A percentile compares a stretch with the other conserved stretches of the same genome.
phyloP scores from a whole-genome alignment of 2,797 vertebrate genomes.

The Rousettus madagascariensis region DNA sequence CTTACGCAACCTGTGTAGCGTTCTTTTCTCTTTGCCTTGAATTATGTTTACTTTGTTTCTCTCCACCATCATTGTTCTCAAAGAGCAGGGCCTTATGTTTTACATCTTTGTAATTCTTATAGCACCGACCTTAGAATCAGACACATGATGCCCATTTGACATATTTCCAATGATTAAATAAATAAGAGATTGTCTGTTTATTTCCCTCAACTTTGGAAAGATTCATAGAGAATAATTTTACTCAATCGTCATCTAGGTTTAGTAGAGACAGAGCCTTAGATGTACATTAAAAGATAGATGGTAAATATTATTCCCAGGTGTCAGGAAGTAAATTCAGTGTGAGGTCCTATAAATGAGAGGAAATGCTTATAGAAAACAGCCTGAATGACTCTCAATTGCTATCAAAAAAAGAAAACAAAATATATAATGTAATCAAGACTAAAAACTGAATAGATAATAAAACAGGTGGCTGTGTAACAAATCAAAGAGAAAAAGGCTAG shows the following conservation, averaged over 20 bases:
- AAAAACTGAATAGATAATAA: constrained; percentile 57
- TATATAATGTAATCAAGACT: constrained; percentile 57
- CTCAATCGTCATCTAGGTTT: background rate
- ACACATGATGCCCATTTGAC: background rate
- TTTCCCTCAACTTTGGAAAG: background rate
- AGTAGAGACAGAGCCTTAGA: background rate
- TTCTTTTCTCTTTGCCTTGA: background rate
- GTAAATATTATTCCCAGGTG: constrained; percentile 45
- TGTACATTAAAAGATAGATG: background rate
- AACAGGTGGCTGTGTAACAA: constrained; percentile 46
- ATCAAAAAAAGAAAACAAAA: constrained; percentile 39
- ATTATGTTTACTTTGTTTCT: background rate
- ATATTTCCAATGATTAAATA: background rate
- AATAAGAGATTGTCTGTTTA: background rate
- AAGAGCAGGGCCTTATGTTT: background rate
- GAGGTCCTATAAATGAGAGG: background rate
- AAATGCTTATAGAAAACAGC: constrained; percentile 55
- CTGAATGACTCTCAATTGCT: constrained; percentile 47
- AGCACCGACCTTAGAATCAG: background rate
- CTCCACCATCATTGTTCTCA: background rate
- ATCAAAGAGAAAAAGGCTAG: constrained; percentile 4
- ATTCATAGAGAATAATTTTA: background rate
- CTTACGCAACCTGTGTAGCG: background rate
- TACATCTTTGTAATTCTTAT: background rate
- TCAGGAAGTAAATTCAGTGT: constrained; percentile 44